Conservation (phyloP, 2,113 vertebrate species). For the Sakesphorus luctuosus region DNA sequence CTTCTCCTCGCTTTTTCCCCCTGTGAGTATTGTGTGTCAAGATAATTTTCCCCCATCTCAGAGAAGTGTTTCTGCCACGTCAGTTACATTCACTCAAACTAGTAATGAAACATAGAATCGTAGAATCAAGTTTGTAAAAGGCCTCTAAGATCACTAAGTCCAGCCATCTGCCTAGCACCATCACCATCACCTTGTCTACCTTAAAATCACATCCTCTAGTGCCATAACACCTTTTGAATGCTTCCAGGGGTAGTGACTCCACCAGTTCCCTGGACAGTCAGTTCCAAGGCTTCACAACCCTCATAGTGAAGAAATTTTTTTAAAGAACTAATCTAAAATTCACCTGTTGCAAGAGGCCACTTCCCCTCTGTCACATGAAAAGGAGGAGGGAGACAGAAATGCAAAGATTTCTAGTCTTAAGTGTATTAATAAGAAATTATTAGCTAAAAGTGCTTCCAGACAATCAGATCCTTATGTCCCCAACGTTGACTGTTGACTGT, state of each 20-base stretch:
- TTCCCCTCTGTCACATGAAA: neutral
- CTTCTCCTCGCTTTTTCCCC: no score
- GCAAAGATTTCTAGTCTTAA: no score
- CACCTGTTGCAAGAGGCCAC: neutral
- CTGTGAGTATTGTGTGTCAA: no score
- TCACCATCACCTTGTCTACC: neutral
- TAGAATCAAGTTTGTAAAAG: neutral
- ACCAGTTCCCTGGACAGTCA: neutral
- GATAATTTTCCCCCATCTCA: no score
- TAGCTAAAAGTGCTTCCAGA: no score
- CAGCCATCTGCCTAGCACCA: neutral
- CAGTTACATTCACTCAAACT: neutral
- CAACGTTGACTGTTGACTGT: no score
- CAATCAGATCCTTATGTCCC: no score
- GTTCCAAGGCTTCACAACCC: neutral
- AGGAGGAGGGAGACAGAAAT: no score
- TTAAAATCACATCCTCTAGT: neutral
- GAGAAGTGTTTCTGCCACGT: neutral
- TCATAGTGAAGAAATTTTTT: neutral
- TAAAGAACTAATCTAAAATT: neutral
- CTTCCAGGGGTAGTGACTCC: neutral
- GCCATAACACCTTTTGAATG: neutral
- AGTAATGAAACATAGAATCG: neutral
- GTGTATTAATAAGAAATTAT: no score
- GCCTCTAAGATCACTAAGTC: neutral